These are phyloP conservation scores for Chloroclystis v-ata DNA, from an alignment of 2,888 invertebrate species.

Conservation along the genomic window DNA sequence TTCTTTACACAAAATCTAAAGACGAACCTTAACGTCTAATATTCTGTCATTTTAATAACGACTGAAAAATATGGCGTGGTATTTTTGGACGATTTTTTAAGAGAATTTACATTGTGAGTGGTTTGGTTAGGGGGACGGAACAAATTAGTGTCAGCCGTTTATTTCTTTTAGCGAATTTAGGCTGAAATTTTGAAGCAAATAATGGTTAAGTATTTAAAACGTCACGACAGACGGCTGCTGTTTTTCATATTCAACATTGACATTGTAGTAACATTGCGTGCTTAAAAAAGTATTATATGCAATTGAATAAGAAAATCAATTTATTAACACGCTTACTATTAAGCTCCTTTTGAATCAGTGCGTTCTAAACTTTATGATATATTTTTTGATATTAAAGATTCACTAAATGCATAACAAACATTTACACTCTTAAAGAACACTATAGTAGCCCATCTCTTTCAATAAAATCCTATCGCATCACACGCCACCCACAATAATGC, in stretches of 20 bases:
- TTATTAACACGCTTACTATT: no score
- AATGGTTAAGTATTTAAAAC: conserved; percentile 6
- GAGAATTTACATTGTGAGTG: conserved; percentile 48
- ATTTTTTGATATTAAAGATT: no score
- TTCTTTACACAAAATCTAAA: conserved; percentile 35
- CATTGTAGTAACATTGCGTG: neutral
- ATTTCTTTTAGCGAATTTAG: conserved; percentile 47
- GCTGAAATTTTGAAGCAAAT: conserved; percentile 23
- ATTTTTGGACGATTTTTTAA: conserved; percentile 42
- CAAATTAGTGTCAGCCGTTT: conserved; percentile 69
- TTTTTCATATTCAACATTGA: conserved; percentile 18
- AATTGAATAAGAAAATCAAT: no score
- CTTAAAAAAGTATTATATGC: no score
- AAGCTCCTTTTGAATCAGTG: no score
- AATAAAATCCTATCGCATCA: neutral
- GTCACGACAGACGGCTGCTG: no score
- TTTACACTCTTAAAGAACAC: no score
- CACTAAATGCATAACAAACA: no score
- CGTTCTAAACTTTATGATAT: no score
- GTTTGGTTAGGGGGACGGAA: conserved; percentile 43
- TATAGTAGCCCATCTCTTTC: neutral
- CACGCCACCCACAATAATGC: neutral
- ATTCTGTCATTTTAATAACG: conserved; percentile 45
- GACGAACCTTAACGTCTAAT: conserved; percentile 39
- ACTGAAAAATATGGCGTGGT: conserved; percentile 42